Evolutionary conservation across 1,140 invertebrate species (phyloP).

Genomic region (Caerostris darwini): DNA sequence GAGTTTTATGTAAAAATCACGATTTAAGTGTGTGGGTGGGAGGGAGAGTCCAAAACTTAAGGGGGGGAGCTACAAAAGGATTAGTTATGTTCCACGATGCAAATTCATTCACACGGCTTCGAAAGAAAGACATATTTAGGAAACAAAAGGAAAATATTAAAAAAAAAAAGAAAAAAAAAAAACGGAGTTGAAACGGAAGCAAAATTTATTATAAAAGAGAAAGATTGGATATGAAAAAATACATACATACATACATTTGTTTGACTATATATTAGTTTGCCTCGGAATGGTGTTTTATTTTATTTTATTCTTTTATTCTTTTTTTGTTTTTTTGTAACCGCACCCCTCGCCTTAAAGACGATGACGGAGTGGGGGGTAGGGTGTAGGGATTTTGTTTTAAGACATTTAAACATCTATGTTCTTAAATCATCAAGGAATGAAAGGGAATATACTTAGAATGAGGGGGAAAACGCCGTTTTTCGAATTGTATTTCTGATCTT

Average conservation of each 20-base stretch:
- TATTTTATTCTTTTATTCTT: conserved; percentile 39
- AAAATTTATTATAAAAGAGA: conserved; percentile 75
- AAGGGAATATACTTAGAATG: background rate
- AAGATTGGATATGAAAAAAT: conserved; percentile 71
- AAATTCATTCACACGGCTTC: conserved; percentile 73
- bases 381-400: conserved; percentile 70
- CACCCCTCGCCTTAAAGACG: conserved; percentile 16
- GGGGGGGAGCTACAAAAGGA: conserved; percentile 74
- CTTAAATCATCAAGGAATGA: conserved; percentile 72
- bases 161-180: conserved; percentile 4
- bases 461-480: conserved; percentile 62
- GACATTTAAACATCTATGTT: conserved; percentile 77
- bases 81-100: conserved; percentile 68
- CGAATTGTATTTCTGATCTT: conserved; percentile 72
- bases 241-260: conserved; percentile 75
- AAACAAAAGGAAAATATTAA: conserved; percentile 51
- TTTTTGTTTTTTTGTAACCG: conserved; percentile 69
- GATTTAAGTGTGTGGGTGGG: conserved; percentile 51
- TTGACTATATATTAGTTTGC: conserved; percentile 77
- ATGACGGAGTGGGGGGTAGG: background rate
- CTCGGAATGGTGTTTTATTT: conserved; percentile 30
- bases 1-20: conserved; percentile 77
- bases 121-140: conserved; percentile 66
- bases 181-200: conserved; percentile 70
- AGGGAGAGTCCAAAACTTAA: background rate